Conservation (phyloP, 30 jellyfish, hydroid and myxozoan species). For the Turritopsis dohrnii region DNA sequence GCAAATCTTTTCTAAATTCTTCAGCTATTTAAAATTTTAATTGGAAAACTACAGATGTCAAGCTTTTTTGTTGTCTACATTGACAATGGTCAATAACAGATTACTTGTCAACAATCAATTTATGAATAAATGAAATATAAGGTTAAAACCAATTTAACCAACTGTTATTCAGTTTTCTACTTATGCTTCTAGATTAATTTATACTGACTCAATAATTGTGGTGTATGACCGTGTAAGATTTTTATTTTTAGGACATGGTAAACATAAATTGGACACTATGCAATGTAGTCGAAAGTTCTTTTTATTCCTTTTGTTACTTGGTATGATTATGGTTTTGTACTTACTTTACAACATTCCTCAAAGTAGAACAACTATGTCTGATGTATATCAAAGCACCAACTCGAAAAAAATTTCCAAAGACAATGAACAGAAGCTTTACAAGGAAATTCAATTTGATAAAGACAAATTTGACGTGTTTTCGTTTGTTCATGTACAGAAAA, state of each 20-base stretch:
- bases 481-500: slow-evolving; percentile 78
- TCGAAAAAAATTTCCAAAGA: background rate
- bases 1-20: no score
- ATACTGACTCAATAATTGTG: no score
- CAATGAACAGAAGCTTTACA: background rate
- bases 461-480: slow-evolving; percentile 43
- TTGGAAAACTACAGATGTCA: no score
- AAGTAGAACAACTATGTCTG: background rate
- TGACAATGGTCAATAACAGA: no score
- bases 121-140: no score
- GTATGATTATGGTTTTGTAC: background rate
- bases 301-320: background rate
- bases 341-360: background rate
- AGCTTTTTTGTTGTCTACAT: no score
- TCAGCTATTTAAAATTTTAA: no score
- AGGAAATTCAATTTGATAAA: background rate
- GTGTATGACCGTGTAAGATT: no score
- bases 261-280: background rate
- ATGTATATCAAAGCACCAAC: background rate
- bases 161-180: no score
- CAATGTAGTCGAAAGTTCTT: background rate
- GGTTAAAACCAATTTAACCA: no score
- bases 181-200: no score
- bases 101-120: no score
- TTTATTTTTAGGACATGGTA: background rate